Conservation (phyloP, 2,888 invertebrate genomes). For the Hemistola chrysoprasaria region DNA sequence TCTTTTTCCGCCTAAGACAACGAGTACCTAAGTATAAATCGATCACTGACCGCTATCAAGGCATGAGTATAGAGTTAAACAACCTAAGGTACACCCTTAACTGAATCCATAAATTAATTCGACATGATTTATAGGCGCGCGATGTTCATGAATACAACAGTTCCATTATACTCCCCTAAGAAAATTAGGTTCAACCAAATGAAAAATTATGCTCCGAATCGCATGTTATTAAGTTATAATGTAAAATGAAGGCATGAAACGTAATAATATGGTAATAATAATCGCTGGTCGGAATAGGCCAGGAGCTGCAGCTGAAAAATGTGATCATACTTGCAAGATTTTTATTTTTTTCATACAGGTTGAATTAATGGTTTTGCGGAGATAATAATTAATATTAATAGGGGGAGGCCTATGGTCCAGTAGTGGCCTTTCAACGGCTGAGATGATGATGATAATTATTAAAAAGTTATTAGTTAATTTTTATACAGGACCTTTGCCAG, state of each 20-base stretch:
- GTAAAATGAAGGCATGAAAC: constrained; percentile 19
- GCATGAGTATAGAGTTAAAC: too few species aligned
- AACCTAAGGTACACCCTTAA: constrained; percentile 8
- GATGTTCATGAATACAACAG: constrained; percentile 28
- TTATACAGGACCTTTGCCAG: too few species aligned
- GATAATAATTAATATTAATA: too few species aligned
- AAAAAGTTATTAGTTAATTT: too few species aligned
- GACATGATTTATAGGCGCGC: constrained; percentile 26
- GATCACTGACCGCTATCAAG: constrained; percentile 3
- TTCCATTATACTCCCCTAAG: constrained; percentile 24
- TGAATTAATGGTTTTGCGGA: too few species aligned
- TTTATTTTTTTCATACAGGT: too few species aligned
- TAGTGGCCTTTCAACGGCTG: too few species aligned
- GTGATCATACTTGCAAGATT: too few species aligned
- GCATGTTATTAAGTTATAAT: constrained; percentile 29
- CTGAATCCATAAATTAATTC: constrained; percentile 27
- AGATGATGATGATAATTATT: too few species aligned
- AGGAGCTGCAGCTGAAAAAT: background rate
- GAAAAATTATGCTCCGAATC: constrained; percentile 30
- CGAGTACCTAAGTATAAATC: background rate
- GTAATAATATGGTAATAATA: constrained; percentile 22
- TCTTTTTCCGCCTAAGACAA: too few species aligned
- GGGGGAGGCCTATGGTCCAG: too few species aligned
- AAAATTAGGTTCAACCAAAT: constrained; percentile 29
- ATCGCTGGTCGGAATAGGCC: constrained; percentile 6